A percentile compares a stretch with the other conserved stretches of the same genome.
Evolutionary conservation across 92 coral and sea anemone species (phyloP).

Genomic region (Muricea muricata): DNA sequence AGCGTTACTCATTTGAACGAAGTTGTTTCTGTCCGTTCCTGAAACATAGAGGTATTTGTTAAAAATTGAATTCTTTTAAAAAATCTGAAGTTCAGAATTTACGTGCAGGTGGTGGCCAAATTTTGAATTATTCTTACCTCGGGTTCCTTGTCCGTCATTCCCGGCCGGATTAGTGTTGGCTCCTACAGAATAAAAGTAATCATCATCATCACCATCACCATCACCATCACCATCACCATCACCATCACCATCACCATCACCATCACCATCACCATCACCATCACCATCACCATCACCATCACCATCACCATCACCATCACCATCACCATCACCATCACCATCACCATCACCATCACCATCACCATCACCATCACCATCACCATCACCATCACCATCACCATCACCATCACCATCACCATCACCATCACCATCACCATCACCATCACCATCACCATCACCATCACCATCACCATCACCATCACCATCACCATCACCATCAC

Average conservation of each 20-base stretch:
- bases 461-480: not conserved
- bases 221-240: not conserved
- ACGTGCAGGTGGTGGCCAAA: too few relatives aligned
- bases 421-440: not conserved
- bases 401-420: constrained; percentile 33
- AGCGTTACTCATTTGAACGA: constrained; percentile 76
- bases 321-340: not conserved
- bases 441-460: not conserved
- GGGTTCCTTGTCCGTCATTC: constrained; percentile 85
- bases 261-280: not conserved
- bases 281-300: not conserved
- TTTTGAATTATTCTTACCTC: constrained; percentile 70
- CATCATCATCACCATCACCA: too few relatives aligned
- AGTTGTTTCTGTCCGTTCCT: constrained; percentile 92
- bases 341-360: not conserved
- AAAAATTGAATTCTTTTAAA: too few relatives aligned
- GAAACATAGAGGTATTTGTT: not conserved
- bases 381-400: constrained; percentile 86
- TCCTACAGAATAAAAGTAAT: too few relatives aligned
- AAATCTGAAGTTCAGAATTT: too few relatives aligned
- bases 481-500: not conserved
- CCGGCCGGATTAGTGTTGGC: not conserved
- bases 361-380: constrained; percentile 77
- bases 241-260: not conserved
- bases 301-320: not conserved